Conservation (phyloP, 1,140 invertebrate species). For the Ephestia elutella region DNA sequence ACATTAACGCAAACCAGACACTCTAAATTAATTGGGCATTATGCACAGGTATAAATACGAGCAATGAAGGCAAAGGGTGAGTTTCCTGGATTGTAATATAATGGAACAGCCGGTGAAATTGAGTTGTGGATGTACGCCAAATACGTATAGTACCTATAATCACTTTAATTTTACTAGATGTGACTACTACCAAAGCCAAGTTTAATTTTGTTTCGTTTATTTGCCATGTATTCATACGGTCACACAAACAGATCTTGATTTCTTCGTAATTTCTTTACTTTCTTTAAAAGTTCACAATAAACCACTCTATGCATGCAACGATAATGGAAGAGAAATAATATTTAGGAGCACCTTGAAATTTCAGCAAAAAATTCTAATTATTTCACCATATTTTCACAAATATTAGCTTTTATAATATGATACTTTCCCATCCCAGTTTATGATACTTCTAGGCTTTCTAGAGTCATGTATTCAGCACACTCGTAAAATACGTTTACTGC, state of each 20-base stretch:
- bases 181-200: not conserved
- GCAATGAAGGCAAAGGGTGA: not conserved
- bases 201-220: too few relatives aligned
- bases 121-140: not conserved
- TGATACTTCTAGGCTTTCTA: not conserved
- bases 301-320: too few relatives aligned
- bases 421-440: too few relatives aligned
- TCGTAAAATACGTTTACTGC: constrained; percentile 7
- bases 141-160: not conserved
- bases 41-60: not conserved
- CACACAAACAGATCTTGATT: too few relatives aligned
- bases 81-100: constrained; percentile 2
- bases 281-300: too few relatives aligned
- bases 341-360: too few relatives aligned
- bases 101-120: constrained; percentile 1
- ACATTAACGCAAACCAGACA: not conserved
- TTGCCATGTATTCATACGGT: too few relatives aligned
- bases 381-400: too few relatives aligned
- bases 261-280: too few relatives aligned
- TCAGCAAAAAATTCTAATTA: too few relatives aligned
- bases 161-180: not conserved
- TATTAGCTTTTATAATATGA: too few relatives aligned
- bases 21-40: not conserved
- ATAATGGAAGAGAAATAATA: too few relatives aligned
- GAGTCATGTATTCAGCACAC: not conserved